Evolutionary conservation across 2,888 invertebrate species (phyloP).

Genomic region (Perdita meconis): DNA sequence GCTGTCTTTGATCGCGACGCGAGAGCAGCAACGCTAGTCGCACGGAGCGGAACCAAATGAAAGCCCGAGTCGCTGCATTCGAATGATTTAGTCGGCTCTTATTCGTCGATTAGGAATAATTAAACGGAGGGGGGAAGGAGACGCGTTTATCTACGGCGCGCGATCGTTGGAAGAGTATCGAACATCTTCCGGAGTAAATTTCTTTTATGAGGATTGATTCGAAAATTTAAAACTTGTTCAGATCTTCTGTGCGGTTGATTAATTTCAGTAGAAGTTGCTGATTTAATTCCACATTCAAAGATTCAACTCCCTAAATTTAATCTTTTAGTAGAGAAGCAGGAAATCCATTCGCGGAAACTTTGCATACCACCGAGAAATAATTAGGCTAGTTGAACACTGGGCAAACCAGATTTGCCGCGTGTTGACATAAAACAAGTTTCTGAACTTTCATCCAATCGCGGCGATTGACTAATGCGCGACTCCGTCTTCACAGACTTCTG

Average conservation of each 20-base stretch:
- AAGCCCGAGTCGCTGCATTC: slow-evolving; percentile 2
- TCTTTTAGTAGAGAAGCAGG: neutral
- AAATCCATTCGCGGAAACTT: neutral
- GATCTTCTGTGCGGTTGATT: no score
- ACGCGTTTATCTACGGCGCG: neutral
- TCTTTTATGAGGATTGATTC: neutral
- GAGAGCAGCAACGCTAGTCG: slow-evolving; percentile 20
- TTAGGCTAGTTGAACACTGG: neutral
- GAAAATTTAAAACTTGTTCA: no score
- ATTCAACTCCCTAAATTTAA: no score
- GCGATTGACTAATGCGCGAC: slow-evolving; percentile 33
- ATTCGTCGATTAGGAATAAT: slow-evolving; percentile 1
- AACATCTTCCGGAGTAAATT: neutral
- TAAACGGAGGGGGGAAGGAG: neutral
- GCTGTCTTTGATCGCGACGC: slow-evolving; percentile 35
- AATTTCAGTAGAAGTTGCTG: no score
- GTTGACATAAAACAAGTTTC: slow-evolving; percentile 39
- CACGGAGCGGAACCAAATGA: slow-evolving; percentile 1
- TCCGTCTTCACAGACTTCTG: neutral
- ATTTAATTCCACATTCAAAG: no score
- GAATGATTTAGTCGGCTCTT: neutral
- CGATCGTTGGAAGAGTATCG: neutral
- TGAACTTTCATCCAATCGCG: neutral
- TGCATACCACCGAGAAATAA: neutral
- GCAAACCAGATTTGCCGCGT: slow-evolving; percentile 1